These are phyloP conservation scores for Pegoplata infirma DNA, from an alignment of 2,888 invertebrate species.

Conservation along the genomic window DNA sequence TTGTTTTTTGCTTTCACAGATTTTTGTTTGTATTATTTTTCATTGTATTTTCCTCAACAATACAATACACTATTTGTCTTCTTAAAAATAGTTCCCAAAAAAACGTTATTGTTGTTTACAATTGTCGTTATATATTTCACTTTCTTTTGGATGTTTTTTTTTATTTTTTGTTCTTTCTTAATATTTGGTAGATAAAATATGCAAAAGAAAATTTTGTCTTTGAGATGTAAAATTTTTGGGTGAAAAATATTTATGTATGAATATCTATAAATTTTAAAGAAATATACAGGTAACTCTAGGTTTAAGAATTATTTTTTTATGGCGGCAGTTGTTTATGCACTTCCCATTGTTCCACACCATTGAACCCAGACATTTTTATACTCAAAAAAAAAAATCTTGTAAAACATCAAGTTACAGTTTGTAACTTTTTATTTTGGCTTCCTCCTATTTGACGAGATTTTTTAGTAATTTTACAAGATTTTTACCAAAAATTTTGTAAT, in stretches of 20 bases:
- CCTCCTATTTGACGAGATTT: too few species aligned
- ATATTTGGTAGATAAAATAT: neutral
- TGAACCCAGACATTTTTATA: too few species aligned
- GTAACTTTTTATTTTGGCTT: too few species aligned
- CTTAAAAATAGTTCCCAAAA: neutral
- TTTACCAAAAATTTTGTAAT: too few species aligned
- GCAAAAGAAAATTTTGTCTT: slow-evolving; percentile 22
- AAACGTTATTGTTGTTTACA: neutral
- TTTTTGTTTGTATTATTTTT: neutral
- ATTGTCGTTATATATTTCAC: slow-evolving; percentile 22
- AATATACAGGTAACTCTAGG: too few species aligned
- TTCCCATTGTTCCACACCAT: too few species aligned
- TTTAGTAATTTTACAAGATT: too few species aligned
- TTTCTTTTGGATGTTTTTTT: neutral
- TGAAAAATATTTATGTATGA: slow-evolving; percentile 1
- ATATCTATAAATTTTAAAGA: neutral
- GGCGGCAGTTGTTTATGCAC: too few species aligned
- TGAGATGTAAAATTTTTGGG: slow-evolving; percentile 11
- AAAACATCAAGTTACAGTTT: too few species aligned
- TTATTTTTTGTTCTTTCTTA: neutral
- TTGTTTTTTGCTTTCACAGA: neutral
- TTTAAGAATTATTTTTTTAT: too few species aligned
- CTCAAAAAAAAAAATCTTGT: too few species aligned
- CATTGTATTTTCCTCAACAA: neutral
- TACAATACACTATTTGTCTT: slow-evolving; percentile 7